Evolutionary conservation across 2,888 invertebrate genomes (phyloP).

Genomic region (Oscheius myriophilus): DNA sequence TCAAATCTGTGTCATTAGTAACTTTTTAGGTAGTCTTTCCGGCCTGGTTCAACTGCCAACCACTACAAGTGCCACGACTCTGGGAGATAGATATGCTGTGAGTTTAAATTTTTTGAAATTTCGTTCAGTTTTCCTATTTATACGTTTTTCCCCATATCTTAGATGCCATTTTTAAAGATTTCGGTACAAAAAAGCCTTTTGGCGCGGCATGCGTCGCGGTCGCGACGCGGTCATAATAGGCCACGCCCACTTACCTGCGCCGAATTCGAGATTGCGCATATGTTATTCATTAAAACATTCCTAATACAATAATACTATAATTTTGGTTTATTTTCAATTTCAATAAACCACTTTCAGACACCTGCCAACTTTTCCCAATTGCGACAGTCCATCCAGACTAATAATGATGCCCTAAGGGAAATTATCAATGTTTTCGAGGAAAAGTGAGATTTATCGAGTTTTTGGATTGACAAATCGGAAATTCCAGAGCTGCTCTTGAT

Average conservation of each 20-base stretch:
- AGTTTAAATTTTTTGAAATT: conserved; percentile 23
- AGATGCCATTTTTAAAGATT: too few species aligned
- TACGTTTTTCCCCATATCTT: too few species aligned
- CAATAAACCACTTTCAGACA: conserved; percentile 44
- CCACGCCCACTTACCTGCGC: too few species aligned
- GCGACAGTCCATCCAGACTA: conserved; percentile 41
- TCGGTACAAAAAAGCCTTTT: background rate
- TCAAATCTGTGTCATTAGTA: background rate
- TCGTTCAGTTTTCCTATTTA: too few species aligned
- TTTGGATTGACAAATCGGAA: background rate
- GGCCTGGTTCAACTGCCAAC: conserved; percentile 52
- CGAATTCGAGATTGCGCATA: too few species aligned
- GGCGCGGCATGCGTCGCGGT: too few species aligned
- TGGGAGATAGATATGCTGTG: conserved; percentile 52
- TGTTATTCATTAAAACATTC: too few species aligned
- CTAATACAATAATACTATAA: too few species aligned
- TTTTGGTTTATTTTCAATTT: too few species aligned
- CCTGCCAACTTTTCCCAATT: conserved; percentile 51
- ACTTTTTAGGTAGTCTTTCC: conserved; percentile 34
- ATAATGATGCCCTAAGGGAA: conserved; percentile 52
- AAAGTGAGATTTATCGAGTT: conserved; percentile 32
- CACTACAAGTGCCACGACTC: conserved; percentile 34
- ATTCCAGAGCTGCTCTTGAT: conserved; percentile 44
- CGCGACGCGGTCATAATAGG: background rate
- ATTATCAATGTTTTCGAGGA: conserved; percentile 53